Evolutionary conservation across 2,113 vertebrate species (phyloP).

Genomic region (Gymnogyps californianus): DNA sequence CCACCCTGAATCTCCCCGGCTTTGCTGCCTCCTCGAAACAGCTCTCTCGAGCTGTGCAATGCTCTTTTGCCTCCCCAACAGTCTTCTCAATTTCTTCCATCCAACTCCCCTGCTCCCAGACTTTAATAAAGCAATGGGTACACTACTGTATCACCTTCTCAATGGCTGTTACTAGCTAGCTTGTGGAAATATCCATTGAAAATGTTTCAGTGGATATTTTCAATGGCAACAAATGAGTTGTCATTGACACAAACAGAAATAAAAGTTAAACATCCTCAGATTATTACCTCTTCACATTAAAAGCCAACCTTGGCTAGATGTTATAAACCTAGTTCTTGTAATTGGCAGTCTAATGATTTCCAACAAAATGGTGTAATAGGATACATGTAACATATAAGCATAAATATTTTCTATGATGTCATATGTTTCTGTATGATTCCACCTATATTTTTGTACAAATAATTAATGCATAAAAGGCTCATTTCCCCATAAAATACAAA

Average conservation of each 20-base stretch:
- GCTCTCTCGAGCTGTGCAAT: background rate
- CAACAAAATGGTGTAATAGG: background rate
- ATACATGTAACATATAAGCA: background rate
- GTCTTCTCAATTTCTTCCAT: background rate
- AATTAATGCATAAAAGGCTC: background rate
- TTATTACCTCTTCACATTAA: background rate
- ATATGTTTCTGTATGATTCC: background rate
- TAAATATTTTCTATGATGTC: background rate
- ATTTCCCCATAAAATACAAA: background rate
- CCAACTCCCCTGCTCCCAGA: background rate
- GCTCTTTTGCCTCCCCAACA: background rate
- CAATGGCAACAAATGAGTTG: background rate
- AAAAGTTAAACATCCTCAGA: background rate
- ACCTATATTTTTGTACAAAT: background rate
- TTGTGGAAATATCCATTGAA: background rate
- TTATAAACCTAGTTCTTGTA: background rate
- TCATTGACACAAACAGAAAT: background rate
- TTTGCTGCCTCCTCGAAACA: background rate
- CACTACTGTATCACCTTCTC: background rate
- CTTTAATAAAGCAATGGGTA: background rate
- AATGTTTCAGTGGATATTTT: background rate
- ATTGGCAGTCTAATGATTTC: background rate
- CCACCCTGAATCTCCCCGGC: background rate
- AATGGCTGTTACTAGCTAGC: background rate
- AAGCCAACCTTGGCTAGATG: background rate